phyloP scores from a whole-genome alignment of 2,888 invertebrate genomes.

The Brachynemurus nebulosus region DNA sequence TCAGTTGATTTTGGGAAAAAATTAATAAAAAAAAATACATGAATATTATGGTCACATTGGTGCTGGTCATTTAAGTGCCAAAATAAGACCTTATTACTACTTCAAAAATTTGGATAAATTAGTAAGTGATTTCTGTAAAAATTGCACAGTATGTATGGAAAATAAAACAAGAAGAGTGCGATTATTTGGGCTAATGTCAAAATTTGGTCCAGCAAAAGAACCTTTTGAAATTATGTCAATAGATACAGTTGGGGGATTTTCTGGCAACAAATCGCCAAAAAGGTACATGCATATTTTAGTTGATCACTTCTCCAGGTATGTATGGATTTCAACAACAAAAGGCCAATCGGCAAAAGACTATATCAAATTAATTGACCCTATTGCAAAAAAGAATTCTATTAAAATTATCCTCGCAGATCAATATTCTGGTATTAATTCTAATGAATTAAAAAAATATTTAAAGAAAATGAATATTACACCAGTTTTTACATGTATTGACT shows the following conservation, averaged over 20 bases:
- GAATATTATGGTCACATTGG: slow-evolving; percentile 13
- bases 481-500: slow-evolving; percentile 18
- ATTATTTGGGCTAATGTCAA: slow-evolving; percentile 4
- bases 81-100: slow-evolving; percentile 13
- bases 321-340: slow-evolving; percentile 13
- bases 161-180: slow-evolving; percentile 4
- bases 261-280: slow-evolving; percentile 5
- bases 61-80: slow-evolving; percentile 10
- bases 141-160: slow-evolving; percentile 6
- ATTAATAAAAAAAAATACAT: slow-evolving; percentile 11
- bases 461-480: slow-evolving; percentile 14
- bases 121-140: slow-evolving; percentile 1
- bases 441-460: slow-evolving; percentile 18
- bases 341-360: slow-evolving; percentile 15
- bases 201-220: slow-evolving; percentile 7
- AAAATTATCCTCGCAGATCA: slow-evolving; percentile 18
- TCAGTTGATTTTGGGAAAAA: slow-evolving; percentile 12
- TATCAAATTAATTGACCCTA: slow-evolving; percentile 16
- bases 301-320: slow-evolving; percentile 13
- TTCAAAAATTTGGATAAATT: slow-evolving; percentile 5
- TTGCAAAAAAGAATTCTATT: slow-evolving; percentile 16
- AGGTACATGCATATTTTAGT: slow-evolving; percentile 7
- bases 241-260: slow-evolving; percentile 7
- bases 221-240: slow-evolving; percentile 9
- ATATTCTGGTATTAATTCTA: slow-evolving; percentile 19